A percentile compares a stretch with the other conserved stretches of the same genome.
Evolutionary conservation across 2,888 invertebrate genomes (phyloP).

Genomic region (Azorinus chamasolen): DNA sequence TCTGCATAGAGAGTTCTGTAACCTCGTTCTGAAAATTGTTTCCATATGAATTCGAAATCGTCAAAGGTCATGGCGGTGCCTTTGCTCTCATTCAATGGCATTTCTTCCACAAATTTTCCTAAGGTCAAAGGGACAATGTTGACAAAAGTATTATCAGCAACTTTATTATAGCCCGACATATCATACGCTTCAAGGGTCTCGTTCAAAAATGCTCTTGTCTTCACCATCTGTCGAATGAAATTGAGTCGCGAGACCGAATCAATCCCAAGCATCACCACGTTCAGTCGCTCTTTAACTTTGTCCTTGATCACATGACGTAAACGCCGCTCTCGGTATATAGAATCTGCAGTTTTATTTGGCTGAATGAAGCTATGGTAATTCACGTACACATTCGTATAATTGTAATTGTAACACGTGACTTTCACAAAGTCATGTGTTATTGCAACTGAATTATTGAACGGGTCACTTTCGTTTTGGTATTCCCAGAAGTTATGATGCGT

Average conservation of each 20-base stretch:
- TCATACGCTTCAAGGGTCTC: constrained; percentile 91
- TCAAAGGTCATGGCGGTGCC: constrained; percentile 68
- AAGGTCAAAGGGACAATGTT: constrained; percentile 93
- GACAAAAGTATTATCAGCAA: constrained; percentile 95
- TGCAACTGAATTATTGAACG: constrained; percentile 45
- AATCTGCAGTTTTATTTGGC: constrained; percentile 67
- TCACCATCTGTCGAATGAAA: constrained; percentile 93
- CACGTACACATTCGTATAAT: constrained; percentile 73
- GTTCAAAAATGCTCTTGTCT: constrained; percentile 88
- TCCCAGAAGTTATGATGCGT: constrained; percentile 60
- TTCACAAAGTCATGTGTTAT: constrained; percentile 80
- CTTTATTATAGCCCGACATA: constrained; percentile 95
- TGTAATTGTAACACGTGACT: constrained; percentile 76
- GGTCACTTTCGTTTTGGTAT: constrained; percentile 54
- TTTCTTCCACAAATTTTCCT: constrained; percentile 69
- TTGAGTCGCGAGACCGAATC: constrained; percentile 95
- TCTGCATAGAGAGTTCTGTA: constrained; percentile 94
- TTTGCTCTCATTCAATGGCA: constrained; percentile 68
- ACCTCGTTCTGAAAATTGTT: constrained; percentile 91
- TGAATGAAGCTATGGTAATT: constrained; percentile 82
- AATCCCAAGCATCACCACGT: constrained; percentile 93
- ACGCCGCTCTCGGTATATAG: constrained; percentile 36
- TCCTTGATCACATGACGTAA: constrained; percentile 45
- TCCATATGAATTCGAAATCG: constrained; percentile 93
- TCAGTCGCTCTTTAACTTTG: constrained; percentile 86